Evolutionary conservation across 64 coral and sea anemone genomes (phyloP).

Genomic region (Pocillopora verrucosa): DNA sequence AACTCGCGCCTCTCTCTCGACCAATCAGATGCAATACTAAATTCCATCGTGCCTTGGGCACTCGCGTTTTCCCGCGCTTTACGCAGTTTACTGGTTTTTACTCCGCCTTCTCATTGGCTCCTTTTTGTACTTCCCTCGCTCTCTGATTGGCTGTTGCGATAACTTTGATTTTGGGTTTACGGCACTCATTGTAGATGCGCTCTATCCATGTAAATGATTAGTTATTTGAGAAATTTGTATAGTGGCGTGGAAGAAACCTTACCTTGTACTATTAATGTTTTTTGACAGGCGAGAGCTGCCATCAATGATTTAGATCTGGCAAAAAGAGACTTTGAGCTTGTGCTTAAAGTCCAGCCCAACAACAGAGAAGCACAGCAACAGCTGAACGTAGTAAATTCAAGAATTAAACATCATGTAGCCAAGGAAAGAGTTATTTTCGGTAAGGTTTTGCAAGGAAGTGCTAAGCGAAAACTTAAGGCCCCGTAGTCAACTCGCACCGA

Average conservation of each 20-base stretch:
- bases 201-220: no score
- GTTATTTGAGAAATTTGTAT: no score
- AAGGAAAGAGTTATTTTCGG: conserved; percentile 81
- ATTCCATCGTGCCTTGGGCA: no score
- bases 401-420: conserved; percentile 46
- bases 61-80: no score
- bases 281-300: conserved; percentile 62
- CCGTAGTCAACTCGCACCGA: neutral
- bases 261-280: neutral
- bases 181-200: no score
- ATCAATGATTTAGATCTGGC: conserved; percentile 67
- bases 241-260: neutral
- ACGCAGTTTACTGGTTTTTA: no score
- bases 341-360: conserved; percentile 64
- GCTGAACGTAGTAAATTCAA: conserved; percentile 62
- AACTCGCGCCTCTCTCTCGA: no score
- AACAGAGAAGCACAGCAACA: conserved; percentile 79
- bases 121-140: no score
- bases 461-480: neutral
- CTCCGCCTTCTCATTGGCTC: no score
- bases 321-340: conserved; percentile 71
- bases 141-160: no score
- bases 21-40: no score
- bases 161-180: no score
- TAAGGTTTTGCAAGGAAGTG: conserved; percentile 17